Evolutionary conservation across 2,888 invertebrate species (phyloP).

Genomic region (Rambutsinella grinnellia): DNA sequence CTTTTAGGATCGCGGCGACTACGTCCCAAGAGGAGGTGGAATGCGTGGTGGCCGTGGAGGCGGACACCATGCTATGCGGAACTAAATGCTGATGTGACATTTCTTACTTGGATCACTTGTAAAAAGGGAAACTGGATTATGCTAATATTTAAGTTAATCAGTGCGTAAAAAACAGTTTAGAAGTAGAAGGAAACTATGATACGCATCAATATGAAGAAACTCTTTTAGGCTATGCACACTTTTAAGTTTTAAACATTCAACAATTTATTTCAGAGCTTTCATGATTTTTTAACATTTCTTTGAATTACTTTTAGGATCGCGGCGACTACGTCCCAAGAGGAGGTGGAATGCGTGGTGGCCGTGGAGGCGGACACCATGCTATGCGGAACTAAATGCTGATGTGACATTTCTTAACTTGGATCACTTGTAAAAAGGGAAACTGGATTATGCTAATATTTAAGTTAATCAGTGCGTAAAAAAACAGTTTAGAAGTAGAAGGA

Average conservation of each 20-base stretch:
- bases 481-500: neutral
- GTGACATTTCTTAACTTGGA: neutral
- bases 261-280: no score
- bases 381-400: slow-evolving; percentile 50
- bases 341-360: slow-evolving; percentile 51
- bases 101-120: neutral
- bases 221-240: neutral
- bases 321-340: slow-evolving; percentile 52
- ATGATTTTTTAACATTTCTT: no score
- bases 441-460: neutral
- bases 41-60: slow-evolving; percentile 46
- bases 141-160: neutral
- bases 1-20: slow-evolving; percentile 58
- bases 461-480: neutral
- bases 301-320: slow-evolving; percentile 54
- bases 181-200: neutral
- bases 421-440: neutral
- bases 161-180: neutral
- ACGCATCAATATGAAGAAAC: neutral
- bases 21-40: slow-evolving; percentile 53
- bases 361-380: slow-evolving; percentile 43
- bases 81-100: slow-evolving; percentile 30
- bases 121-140: neutral
- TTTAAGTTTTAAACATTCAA: neutral
- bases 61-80: slow-evolving; percentile 50